Conservation (phyloP, 2,797 vertebrate species). For the Chelonia mydas region DNA sequence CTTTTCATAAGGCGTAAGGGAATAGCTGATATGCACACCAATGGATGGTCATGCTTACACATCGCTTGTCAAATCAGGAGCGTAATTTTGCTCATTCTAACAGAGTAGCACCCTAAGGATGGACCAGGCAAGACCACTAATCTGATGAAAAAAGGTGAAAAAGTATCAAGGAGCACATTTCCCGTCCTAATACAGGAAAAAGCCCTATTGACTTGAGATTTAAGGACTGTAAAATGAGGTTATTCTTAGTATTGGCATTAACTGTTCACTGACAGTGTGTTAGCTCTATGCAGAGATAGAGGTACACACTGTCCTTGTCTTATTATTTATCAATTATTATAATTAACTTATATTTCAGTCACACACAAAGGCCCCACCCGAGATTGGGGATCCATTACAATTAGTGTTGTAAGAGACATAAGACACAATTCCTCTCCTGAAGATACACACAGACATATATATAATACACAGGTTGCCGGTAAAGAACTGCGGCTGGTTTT, state of each 20-base stretch:
- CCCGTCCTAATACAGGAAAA: background rate
- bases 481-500: rapidly evolving
- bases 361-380: background rate
- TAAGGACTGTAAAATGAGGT: background rate
- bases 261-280: background rate
- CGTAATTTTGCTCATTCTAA: background rate
- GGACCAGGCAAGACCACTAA: background rate
- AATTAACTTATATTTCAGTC: background rate
- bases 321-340: background rate
- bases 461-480: rapidly evolving
- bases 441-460: rapidly evolving
- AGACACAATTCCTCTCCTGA: background rate
- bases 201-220: background rate
- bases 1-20: background rate
- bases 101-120: background rate
- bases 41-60: background rate
- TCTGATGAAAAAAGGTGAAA: background rate
- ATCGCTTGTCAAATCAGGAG: background rate
- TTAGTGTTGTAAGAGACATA: background rate
- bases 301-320: background rate
- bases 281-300: background rate
- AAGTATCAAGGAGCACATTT: background rate
- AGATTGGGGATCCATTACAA: background rate
- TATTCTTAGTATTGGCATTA: background rate
- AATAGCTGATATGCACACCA: background rate